Conservation (phyloP, 2,888 invertebrate species). For the Limnephilus rhombicus region DNA sequence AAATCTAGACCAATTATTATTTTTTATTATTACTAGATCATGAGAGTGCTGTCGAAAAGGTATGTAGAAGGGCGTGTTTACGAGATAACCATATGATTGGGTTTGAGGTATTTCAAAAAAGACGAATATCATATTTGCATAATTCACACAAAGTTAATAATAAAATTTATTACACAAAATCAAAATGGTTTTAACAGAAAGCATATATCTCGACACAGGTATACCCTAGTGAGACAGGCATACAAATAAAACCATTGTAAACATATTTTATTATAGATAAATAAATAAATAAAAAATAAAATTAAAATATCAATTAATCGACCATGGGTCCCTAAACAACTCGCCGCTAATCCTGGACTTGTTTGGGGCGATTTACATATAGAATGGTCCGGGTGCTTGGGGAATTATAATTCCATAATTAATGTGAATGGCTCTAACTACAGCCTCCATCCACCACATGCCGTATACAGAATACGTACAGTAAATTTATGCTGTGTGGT, state of each 20-base stretch:
- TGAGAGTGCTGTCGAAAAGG: too few species aligned
- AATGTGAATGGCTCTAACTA: constrained; percentile 22
- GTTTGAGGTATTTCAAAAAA: too few species aligned
- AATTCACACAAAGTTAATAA: neutral
- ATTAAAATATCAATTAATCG: neutral
- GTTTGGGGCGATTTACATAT: constrained; percentile 44
- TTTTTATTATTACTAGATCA: too few species aligned
- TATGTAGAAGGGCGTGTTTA: too few species aligned
- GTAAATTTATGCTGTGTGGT: neutral
- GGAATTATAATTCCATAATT: neutral
- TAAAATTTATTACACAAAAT: neutral
- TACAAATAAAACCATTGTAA: too few species aligned
- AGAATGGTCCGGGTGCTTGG: constrained; percentile 24
- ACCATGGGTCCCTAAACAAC: constrained; percentile 1
- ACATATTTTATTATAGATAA: too few species aligned
- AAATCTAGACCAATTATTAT: too few species aligned
- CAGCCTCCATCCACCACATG: neutral
- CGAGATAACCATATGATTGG: too few species aligned
- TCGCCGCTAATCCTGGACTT: constrained; percentile 30
- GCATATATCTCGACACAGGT: too few species aligned
- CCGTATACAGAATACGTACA: neutral
- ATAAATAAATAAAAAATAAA: too few species aligned
- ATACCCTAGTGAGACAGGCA: too few species aligned
- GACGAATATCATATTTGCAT: too few species aligned
- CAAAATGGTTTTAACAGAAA: neutral